phyloP scores from a whole-genome alignment of 2,113 vertebrate genomes.

The Myiopsitta monachus region DNA sequence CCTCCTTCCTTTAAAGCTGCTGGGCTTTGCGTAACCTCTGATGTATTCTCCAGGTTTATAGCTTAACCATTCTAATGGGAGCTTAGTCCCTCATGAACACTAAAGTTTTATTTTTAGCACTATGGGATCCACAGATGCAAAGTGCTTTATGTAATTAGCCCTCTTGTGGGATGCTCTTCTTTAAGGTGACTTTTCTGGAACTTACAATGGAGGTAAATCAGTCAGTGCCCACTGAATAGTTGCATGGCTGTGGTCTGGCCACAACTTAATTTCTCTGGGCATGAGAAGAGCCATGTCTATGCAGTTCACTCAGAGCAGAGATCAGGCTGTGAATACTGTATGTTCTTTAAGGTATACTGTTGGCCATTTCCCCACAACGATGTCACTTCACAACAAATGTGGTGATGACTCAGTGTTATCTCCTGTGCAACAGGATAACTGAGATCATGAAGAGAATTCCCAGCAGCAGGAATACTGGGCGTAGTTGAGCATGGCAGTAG shows the following conservation, averaged over 20 bases:
- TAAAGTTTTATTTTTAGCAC: conserved; percentile 20
- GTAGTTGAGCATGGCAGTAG: not conserved
- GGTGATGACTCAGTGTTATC: not conserved
- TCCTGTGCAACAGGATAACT: not conserved
- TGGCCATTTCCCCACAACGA: not conserved
- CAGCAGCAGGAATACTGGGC: not conserved
- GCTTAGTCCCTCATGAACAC: not conserved
- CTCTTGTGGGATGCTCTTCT: not conserved
- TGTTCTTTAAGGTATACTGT: not conserved
- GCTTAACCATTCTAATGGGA: not conserved
- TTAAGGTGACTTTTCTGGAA: not conserved
- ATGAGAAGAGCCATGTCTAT: not conserved
- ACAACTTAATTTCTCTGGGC: not conserved
- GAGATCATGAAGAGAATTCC: conserved; percentile 19
- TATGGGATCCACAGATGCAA: not conserved
- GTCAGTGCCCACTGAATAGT: not conserved
- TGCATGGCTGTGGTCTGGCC: not conserved
- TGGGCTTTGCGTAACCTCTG: not conserved
- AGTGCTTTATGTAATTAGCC: not conserved
- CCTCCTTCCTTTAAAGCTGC: conserved; percentile 44
- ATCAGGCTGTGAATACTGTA: not conserved
- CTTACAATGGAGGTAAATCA: not conserved
- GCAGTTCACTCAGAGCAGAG: not conserved
- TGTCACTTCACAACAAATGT: not conserved
- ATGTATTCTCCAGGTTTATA: conserved; percentile 45